Base-by-base conservation (phyloP, 2,797 vertebrate species). In the Lagodon rhomboides region DNA sequence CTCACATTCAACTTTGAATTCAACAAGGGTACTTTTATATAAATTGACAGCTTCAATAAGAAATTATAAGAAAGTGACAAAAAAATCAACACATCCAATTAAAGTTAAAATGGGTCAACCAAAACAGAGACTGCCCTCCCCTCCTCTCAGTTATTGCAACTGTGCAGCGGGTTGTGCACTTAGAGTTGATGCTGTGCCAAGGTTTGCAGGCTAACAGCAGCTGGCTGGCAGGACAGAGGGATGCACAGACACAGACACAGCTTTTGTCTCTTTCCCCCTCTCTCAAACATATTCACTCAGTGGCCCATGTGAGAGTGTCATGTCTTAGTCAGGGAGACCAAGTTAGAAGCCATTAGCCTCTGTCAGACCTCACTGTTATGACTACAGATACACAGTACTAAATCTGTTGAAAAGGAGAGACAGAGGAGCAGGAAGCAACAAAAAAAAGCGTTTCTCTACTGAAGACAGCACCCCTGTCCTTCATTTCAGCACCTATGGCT, bases 321-420 rank as follows among this genome's bases (percentile, higher is more conserved):
- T 64, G 43, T 68, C 69, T 77, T 23, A 51, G 81, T n/a, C 18
- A 18, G 56, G 54, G 69, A 81, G 69, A 84, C 80, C 20, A 53
- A 91, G 89, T 87, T 65, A 83, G 75, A 87, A 84, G 75, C 81
- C 77, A 91, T 92, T 90, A 93, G 73, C 83, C 80, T 82, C 71
- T 64, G 84, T 92, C 77, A 85, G 82, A 80, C 75, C 60, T 59
- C 74, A 73, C 46, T 91, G 93, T 92, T 93, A 88, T 93, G 93
- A 89, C 89, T 92, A 84, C 47, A 88, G 56, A 80, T 71, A 86
- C 69, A 85, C 68, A 69, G 78, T 23, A 59, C 50, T 87, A 76
- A 78, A 90, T 86, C 73, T 83, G 77, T 63, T 75, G 75, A 73
- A 83, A 83, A 77, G 18, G 30, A 62, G 23, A 64, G 78, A 61